Evolutionary conservation across 2,113 vertebrate species (phyloP).

Genomic region (Pollachius pollachius): DNA sequence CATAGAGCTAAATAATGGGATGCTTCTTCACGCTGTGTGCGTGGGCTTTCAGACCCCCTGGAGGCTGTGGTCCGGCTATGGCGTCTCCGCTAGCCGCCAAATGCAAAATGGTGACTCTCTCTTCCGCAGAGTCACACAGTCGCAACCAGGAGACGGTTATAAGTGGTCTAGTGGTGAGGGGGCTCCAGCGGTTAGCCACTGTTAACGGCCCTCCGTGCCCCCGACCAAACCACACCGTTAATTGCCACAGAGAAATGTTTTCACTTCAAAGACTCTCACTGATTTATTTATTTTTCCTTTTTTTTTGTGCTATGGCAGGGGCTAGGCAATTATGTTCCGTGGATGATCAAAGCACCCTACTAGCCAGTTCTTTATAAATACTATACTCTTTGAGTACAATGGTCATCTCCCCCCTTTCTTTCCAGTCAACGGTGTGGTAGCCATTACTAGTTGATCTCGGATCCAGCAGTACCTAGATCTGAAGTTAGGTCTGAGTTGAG

Average conservation of each 20-base stretch:
- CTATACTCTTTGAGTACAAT: constrained; percentile 1
- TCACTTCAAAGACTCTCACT: constrained; percentile 19
- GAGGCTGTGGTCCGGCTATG: constrained; percentile 56
- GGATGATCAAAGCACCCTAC: too few species aligned
- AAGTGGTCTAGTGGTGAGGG: constrained; percentile 26
- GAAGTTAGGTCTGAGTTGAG: neutral
- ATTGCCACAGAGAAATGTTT: constrained; percentile 49
- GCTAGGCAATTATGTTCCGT: too few species aligned
- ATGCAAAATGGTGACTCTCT: constrained; percentile 31
- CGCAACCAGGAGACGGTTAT: constrained; percentile 66
- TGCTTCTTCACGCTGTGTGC: constrained; percentile 23
- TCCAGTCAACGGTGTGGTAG: too few species aligned
- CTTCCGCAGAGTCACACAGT: constrained; percentile 63
- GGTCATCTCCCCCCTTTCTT: too few species aligned
- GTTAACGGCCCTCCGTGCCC: constrained; percentile 38
- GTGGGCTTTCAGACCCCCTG: constrained; percentile 36
- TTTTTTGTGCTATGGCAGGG: too few species aligned
- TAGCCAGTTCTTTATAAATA: too few species aligned
- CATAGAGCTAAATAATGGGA: constrained; percentile 42
- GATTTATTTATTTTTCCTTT: neutral
- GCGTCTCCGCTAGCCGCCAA: constrained; percentile 39
- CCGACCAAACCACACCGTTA: constrained; percentile 28
- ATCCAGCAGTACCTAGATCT: too few species aligned
- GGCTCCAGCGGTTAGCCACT: constrained; percentile 10
- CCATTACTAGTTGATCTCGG: too few species aligned